phyloP scores from a whole-genome alignment of 1,140 invertebrate genomes.

The Bradynema listronoti region DNA sequence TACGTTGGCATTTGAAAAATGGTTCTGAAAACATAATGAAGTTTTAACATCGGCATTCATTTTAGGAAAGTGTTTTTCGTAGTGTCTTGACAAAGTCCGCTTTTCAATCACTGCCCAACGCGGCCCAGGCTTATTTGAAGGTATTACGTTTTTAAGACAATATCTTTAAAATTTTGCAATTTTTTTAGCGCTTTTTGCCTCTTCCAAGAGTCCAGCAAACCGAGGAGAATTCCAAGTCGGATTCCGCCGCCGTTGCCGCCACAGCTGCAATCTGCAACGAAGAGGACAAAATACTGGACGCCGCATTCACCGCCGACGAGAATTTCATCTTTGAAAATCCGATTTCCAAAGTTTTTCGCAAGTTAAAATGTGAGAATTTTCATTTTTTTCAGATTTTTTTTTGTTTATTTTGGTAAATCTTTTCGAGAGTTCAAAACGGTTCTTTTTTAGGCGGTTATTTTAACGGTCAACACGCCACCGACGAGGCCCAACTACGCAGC shows the following conservation, averaged over 20 bases:
- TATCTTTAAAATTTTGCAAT: constrained; percentile 5
- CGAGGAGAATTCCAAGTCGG: too few relatives aligned
- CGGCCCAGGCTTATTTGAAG: constrained; percentile 19
- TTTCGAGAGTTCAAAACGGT: background rate
- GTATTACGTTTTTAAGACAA: constrained; percentile 13
- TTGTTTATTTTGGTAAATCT: background rate
- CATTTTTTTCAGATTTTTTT: background rate
- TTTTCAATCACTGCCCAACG: constrained; percentile 26
- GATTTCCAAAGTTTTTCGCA: constrained; percentile 21
- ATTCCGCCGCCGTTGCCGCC: constrained; percentile 6
- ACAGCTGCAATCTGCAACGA: background rate
- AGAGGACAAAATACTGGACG: constrained; percentile 15
- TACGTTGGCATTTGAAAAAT: constrained; percentile 5
- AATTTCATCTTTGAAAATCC: constrained; percentile 36
- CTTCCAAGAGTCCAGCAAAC: too few relatives aligned
- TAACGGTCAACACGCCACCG: constrained; percentile 14
- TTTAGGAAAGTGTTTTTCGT: constrained; percentile 30
- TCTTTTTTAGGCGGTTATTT: constrained; percentile 30
- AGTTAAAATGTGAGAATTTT: constrained; percentile 20
- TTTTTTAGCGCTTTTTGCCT: constrained; percentile 22
- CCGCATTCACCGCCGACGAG: constrained; percentile 21
- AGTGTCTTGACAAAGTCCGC: constrained; percentile 11
- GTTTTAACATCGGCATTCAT: too few relatives aligned
- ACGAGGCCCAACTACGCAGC: constrained; percentile 28
- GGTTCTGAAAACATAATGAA: background rate